phyloP scores from a whole-genome alignment of 2,113 vertebrate genomes.

The Stictonetta naevosa region DNA sequence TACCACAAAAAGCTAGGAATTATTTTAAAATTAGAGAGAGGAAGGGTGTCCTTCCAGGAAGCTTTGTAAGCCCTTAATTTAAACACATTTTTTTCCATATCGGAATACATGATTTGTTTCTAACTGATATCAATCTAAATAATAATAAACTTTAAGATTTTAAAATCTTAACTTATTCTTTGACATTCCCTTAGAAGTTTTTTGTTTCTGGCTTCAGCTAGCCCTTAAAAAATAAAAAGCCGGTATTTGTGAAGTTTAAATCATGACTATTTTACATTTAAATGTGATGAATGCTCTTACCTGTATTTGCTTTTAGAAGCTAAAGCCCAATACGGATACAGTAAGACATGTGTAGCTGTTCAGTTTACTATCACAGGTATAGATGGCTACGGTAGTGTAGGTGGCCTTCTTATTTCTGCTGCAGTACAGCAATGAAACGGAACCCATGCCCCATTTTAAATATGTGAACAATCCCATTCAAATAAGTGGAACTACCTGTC shows the following conservation, averaged over 20 bases:
- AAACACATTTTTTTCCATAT: not conserved
- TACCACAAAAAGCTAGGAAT: conserved; percentile 89
- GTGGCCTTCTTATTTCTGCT: not conserved
- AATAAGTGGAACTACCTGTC: accelerated
- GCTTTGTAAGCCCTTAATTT: conserved; percentile 30
- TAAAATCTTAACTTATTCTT: not conserved
- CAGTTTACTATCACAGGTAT: not conserved
- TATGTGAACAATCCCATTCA: not conserved
- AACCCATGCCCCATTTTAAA: not conserved
- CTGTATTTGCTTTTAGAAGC: not conserved
- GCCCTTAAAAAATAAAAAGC: not conserved
- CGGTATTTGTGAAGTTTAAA: not conserved
- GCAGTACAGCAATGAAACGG: not conserved
- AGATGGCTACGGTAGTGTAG: not conserved
- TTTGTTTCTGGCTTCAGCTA: not conserved
- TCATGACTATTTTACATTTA: not conserved
- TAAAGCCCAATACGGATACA: not conserved
- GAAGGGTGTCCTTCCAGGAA: conserved; percentile 45
- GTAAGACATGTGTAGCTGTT: not conserved
- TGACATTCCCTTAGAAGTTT: not conserved
- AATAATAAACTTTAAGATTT: not conserved
- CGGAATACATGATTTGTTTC: not conserved
- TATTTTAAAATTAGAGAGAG: conserved; percentile 91
- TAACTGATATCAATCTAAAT: not conserved
- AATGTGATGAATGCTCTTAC: not conserved